phyloP scores from a whole-genome alignment of 1,140 invertebrate genomes.

The Dolichoris vasculosae region DNA sequence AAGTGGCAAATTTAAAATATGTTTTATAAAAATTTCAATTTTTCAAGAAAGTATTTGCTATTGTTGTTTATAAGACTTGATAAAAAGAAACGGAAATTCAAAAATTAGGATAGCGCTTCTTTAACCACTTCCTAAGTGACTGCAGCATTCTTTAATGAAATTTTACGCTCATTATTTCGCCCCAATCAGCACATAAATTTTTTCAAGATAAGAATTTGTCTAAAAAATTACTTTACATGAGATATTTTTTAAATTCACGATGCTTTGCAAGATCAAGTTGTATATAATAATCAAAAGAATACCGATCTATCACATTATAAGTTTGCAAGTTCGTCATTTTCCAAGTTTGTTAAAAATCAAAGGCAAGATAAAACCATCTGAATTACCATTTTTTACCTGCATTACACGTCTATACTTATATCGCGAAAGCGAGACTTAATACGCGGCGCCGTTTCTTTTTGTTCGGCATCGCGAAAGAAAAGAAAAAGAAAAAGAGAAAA shows the following conservation, averaged over 20 bases:
- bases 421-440: constrained; percentile 42
- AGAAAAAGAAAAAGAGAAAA: constrained; percentile 40
- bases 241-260: background rate
- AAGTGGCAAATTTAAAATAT: too few relatives aligned
- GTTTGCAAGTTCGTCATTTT: background rate
- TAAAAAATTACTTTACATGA: constrained; percentile 1
- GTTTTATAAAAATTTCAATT: too few relatives aligned
- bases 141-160: background rate
- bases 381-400: constrained; percentile 47
- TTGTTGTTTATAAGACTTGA: background rate
- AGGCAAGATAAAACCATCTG: background rate
- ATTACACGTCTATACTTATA: constrained; percentile 27
- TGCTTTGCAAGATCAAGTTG: background rate
- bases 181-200: background rate
- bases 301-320: background rate
- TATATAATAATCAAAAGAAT: background rate
- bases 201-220: background rate
- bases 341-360: background rate
- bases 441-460: constrained; percentile 44
- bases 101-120: constrained; percentile 1
- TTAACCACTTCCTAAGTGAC: constrained; percentile 1
- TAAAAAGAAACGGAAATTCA: constrained; percentile 7
- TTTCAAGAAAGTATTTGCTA: background rate
- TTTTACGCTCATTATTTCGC: background rate
- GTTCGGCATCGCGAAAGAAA: constrained; percentile 28